A percentile compares a stretch with the other conserved stretches of the same genome.
Evolutionary conservation across 2,797 vertebrate genomes (phyloP).

Genomic region (Mus spretus): DNA sequence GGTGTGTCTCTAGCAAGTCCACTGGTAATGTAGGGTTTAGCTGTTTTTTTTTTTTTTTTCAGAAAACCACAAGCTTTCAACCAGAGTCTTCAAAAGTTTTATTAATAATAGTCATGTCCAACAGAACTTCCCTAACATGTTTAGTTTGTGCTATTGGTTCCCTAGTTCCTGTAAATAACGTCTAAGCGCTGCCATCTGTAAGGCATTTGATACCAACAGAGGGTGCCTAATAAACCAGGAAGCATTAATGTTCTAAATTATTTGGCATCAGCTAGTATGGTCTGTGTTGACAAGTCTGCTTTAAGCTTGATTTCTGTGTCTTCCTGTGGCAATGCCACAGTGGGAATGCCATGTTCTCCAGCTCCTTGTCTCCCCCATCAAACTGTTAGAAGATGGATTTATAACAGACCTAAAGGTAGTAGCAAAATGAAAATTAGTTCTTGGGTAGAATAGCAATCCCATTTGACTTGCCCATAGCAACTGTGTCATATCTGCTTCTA

Average conservation of each 20-base stretch:
- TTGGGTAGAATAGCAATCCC: conserved; percentile 84
- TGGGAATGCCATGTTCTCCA: neutral
- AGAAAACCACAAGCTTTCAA: neutral
- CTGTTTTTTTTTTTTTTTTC: neutral
- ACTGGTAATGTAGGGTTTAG: neutral
- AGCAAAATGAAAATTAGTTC: conserved; percentile 87
- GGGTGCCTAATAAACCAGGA: conserved; percentile 67
- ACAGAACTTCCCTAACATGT: conserved; percentile 54
- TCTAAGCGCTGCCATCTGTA: conserved; percentile 72
- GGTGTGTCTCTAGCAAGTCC: neutral
- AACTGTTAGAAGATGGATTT: conserved; percentile 88
- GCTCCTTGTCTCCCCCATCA: conserved; percentile 64
- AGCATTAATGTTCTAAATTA: conserved; percentile 72
- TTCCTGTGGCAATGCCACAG: neutral
- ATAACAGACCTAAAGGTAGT: conserved; percentile 85
- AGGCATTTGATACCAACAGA: conserved; percentile 74
- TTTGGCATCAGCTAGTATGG: conserved; percentile 65
- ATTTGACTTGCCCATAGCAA: conserved; percentile 88
- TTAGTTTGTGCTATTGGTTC: conserved; percentile 67
- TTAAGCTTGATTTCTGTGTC: conserved; percentile 70
- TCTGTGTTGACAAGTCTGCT: conserved; percentile 67
- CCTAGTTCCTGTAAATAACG: conserved; percentile 50
- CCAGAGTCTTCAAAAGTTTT: neutral
- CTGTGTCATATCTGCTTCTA: conserved; percentile 77
- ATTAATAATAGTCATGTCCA: neutral